These are phyloP conservation scores for Campopleginae sp. DNA, from an alignment of 2,888 invertebrate species.

Conservation along the genomic window DNA sequence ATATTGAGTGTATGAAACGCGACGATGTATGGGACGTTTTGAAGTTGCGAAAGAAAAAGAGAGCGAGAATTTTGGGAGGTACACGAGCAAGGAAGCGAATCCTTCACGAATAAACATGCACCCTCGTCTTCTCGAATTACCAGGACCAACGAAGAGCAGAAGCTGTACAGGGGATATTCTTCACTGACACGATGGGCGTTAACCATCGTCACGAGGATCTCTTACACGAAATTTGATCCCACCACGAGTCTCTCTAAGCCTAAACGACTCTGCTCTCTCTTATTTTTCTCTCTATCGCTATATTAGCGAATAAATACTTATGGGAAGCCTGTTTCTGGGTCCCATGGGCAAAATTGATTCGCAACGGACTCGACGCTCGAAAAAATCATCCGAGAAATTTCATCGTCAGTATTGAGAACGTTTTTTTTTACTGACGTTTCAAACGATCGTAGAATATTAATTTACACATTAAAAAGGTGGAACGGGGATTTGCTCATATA, in stretches of 20 bases:
- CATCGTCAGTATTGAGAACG: not conserved
- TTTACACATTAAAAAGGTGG: not conserved
- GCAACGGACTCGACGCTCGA: not conserved
- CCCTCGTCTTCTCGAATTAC: constrained; percentile 67
- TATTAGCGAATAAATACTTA: not conserved
- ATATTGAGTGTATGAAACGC: not conserved
- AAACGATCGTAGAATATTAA: not conserved
- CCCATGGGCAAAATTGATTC: not conserved
- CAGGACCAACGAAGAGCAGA: constrained; percentile 16
- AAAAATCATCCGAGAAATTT: not conserved
- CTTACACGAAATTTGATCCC: constrained; percentile 74
- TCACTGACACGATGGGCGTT: constrained; percentile 74
- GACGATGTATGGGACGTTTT: constrained; percentile 13
- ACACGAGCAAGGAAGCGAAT: constrained; percentile 58
- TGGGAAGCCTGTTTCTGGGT: not conserved
- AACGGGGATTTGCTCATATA: not conserved
- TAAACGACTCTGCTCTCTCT: constrained; percentile 18
- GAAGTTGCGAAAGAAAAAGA: not conserved
- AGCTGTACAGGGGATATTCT: constrained; percentile 41
- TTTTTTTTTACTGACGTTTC: not conserved
- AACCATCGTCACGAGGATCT: constrained; percentile 74
- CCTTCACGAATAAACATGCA: constrained; percentile 57
- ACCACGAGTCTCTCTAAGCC: constrained; percentile 40
- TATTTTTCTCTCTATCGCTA: not conserved
- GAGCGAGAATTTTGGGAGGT: not conserved